These are phyloP conservation scores for Proteles cristata DNA, from an alignment of 2,113 vertebrate genomes.

Conservation along the genomic window DNA sequence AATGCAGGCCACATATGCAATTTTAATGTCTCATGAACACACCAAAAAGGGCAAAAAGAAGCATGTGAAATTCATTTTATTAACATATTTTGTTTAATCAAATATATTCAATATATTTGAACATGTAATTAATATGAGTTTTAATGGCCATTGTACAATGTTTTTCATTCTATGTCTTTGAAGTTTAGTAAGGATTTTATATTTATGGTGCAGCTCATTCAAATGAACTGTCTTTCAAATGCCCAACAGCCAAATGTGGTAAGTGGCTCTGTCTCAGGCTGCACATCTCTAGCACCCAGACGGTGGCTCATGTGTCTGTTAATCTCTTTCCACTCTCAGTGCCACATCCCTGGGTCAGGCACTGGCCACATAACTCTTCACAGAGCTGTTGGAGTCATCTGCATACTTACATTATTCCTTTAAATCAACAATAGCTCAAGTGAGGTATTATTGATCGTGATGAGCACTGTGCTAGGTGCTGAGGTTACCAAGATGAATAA, in stretches of 20 bases:
- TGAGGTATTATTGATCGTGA: neutral
- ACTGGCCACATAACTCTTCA: neutral
- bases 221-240: neutral
- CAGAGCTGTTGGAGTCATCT: neutral
- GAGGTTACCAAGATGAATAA: neutral
- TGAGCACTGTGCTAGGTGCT: neutral
- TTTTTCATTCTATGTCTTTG: neutral
- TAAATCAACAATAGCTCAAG: neutral
- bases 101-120: neutral
- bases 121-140: neutral
- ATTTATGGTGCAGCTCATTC: neutral
- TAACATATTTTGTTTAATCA: slow-evolving; percentile 17
- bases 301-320: neutral
- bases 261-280: neutral
- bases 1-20: neutral
- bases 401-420: neutral
- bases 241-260: neutral
- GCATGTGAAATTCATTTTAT: neutral
- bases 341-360: neutral
- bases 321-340: neutral
- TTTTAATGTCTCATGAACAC: neutral
- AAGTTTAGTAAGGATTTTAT: neutral
- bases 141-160: neutral
- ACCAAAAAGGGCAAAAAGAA: neutral
- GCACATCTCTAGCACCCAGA: neutral